A percentile compares a stretch with the other conserved stretches of the same genome.
Conservation (phyloP, 2,113 vertebrate species). For the Lonchura striata region DNA sequence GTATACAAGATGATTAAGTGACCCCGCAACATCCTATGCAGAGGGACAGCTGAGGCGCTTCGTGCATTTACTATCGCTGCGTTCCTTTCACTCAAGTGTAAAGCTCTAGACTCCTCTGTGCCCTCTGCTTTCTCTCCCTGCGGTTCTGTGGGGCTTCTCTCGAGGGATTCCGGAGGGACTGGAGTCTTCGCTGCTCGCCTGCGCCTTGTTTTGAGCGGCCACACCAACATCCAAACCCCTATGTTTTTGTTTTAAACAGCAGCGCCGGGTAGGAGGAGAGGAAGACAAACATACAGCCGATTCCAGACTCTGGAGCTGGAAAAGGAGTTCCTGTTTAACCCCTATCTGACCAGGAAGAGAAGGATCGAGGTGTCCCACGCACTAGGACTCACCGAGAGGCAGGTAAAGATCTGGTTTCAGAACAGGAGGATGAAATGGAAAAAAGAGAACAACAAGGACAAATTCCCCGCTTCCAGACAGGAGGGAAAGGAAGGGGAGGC, state of each 20-base stretch:
- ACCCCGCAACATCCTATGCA: background rate
- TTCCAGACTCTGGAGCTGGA: slow-evolving; percentile 87
- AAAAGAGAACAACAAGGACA: slow-evolving; percentile 88
- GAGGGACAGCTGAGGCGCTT: background rate
- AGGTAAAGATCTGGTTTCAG: slow-evolving; percentile 89
- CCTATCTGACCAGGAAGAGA: slow-evolving; percentile 85
- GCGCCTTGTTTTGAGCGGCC: background rate
- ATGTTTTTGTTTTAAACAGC: slow-evolving; percentile 76
- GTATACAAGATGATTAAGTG: background rate
- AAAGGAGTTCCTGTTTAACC: slow-evolving; percentile 87
- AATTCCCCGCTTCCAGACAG: slow-evolving; percentile 79
- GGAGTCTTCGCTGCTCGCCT: background rate
- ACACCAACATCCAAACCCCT: background rate
- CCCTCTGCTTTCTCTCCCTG: background rate
- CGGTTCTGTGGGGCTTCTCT: background rate
- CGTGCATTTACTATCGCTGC: background rate
- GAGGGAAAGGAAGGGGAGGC: slow-evolving; percentile 77
- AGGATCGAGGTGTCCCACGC: slow-evolving; percentile 86
- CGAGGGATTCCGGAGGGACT: background rate
- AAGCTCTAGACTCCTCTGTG: background rate
- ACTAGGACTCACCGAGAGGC: slow-evolving; percentile 83
- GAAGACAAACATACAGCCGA: slow-evolving; percentile 86
- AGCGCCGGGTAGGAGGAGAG: slow-evolving; percentile 84
- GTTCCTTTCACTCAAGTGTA: background rate
- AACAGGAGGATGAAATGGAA: slow-evolving; percentile 89